These are phyloP conservation scores for Brachionus angularis DNA, from an alignment of 1,140 invertebrate genomes.

Conservation along the genomic window DNA sequence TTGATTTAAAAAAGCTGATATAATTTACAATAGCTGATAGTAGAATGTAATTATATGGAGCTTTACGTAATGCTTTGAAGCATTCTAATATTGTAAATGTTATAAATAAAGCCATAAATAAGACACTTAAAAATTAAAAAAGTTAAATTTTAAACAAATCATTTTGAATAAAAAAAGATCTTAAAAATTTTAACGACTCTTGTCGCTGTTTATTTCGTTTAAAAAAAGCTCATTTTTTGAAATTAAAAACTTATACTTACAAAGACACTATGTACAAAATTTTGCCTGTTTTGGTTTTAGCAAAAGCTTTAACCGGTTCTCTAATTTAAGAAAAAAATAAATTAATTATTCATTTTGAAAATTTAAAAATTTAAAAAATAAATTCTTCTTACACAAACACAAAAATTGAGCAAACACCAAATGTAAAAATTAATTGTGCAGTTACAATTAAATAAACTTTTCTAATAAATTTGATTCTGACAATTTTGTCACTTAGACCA, in stretches of 20 bases:
- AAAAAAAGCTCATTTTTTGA: not conserved
- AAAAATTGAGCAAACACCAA: conserved; percentile 45
- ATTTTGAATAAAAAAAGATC: no score
- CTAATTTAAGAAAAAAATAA: no score
- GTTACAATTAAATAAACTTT: conserved; percentile 47
- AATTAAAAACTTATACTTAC: not conserved
- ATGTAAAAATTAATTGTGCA: conserved; percentile 44
- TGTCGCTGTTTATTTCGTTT: no score
- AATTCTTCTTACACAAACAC: conserved; percentile 43
- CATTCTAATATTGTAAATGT: not conserved
- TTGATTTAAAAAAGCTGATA: no score
- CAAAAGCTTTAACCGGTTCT: not conserved
- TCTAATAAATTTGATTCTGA: conserved; percentile 49
- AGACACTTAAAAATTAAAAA: not conserved
- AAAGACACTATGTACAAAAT: not conserved
- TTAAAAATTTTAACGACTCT: no score
- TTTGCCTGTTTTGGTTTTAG: not conserved
- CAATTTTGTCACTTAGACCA: conserved; percentile 47
- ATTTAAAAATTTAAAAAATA: conserved; percentile 25
- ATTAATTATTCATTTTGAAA: not conserved
- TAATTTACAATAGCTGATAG: not conserved
- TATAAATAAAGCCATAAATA: not conserved
- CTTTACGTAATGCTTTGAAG: not conserved
- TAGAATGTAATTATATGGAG: not conserved
- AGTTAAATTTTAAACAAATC: no score